These are phyloP conservation scores for Fundulus diaphanus DNA, from an alignment of 2,797 vertebrate genomes.

Conservation along the genomic window DNA sequence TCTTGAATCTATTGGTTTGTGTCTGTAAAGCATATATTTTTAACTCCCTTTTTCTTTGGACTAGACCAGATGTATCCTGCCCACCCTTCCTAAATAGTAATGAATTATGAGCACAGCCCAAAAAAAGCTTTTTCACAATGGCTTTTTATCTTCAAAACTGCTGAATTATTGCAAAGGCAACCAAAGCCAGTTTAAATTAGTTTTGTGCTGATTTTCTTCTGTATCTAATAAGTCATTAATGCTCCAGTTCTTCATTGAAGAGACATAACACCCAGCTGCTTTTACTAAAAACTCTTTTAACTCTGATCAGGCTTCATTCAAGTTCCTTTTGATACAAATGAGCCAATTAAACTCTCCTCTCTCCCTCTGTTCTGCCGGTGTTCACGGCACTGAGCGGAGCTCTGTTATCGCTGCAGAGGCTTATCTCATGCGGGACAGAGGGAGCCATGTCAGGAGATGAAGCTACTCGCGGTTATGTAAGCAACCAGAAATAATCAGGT, in stretches of 20 bases:
- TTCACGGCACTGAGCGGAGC: constrained; percentile 26
- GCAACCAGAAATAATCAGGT: constrained; percentile 55
- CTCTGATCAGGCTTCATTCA: constrained; percentile 26
- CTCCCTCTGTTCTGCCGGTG: constrained; percentile 8
- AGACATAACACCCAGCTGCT: background rate
- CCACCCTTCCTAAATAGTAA: background rate
- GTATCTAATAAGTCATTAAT: background rate
- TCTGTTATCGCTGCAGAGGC: constrained; percentile 42
- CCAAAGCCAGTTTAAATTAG: background rate
- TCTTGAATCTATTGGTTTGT: too few species aligned
- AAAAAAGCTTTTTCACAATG: background rate
- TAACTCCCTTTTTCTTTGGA: background rate
- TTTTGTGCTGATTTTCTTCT: background rate
- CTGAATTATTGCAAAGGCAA: background rate
- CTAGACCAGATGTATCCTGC: background rate
- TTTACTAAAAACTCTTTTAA: background rate
- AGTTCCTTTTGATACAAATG: constrained; percentile 23
- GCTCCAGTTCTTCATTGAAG: background rate
- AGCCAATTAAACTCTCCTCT: constrained; percentile 45
- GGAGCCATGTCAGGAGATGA: constrained; percentile 47
- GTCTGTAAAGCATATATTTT: background rate
- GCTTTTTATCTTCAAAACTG: background rate
- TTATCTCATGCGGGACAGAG: constrained; percentile 54
- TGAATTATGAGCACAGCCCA: background rate
- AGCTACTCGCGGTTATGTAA: constrained; percentile 64